These are phyloP conservation scores for Cacatua alba DNA, from an alignment of 2,113 vertebrate species.

Conservation along the genomic window DNA sequence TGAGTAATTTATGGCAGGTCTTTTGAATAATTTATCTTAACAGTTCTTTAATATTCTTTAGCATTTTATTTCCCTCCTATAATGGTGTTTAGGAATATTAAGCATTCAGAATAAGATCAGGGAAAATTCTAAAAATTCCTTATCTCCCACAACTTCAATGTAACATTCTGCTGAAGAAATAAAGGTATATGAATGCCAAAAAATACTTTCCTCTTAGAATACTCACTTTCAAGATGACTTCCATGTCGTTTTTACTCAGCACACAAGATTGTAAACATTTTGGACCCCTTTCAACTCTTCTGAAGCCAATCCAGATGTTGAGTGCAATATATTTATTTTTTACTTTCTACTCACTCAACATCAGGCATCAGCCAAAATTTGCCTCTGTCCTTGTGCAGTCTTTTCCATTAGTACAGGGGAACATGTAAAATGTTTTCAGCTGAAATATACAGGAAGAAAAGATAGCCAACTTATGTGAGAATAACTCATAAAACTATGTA, in stretches of 20 bases:
- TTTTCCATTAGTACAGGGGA: conserved; percentile 20
- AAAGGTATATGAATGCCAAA: neutral
- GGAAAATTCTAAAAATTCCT: conserved; percentile 5
- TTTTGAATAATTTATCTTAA: conserved; percentile 71
- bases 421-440: conserved; percentile 37
- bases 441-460: conserved; percentile 29
- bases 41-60: conserved; percentile 58
- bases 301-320: conserved; percentile 59
- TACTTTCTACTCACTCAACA: conserved; percentile 45
- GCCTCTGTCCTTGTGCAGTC: conserved; percentile 27
- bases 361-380: conserved; percentile 33
- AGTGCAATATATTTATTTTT: conserved; percentile 48
- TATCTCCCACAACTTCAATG: conserved; percentile 5
- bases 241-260: conserved; percentile 31
- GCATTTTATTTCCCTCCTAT: conserved; percentile 39
- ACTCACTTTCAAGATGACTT: conserved; percentile 31
- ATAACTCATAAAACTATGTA: conserved; percentile 40
- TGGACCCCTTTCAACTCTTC: conserved; percentile 12
- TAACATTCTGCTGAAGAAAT: conserved; percentile 39
- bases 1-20: conserved; percentile 59
- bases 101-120: neutral
- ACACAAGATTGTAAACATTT: conserved; percentile 28
- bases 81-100: conserved; percentile 18
- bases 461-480: conserved; percentile 29
- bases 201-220: neutral